A percentile compares a stretch with the other conserved stretches of the same genome.
phyloP scores from a whole-genome alignment of 2,113 vertebrate genomes.

The Parus major region DNA sequence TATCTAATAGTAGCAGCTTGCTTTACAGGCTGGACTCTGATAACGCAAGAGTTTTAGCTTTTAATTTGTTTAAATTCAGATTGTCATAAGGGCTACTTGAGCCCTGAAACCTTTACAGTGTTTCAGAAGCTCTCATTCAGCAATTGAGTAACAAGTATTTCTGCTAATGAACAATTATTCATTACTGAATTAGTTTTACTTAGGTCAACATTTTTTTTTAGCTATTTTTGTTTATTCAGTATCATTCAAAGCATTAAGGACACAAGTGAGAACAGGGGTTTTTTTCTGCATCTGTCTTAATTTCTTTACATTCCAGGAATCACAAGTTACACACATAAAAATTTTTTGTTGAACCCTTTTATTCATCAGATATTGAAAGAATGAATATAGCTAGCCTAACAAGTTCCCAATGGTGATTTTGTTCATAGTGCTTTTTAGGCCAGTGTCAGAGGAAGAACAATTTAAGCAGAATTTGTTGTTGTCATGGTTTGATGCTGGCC shows the following conservation, averaged over 20 bases:
- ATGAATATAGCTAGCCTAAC: background rate
- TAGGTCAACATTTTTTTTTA: background rate
- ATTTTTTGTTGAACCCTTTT: background rate
- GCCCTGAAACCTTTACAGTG: background rate
- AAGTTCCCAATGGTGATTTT: background rate
- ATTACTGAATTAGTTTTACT: background rate
- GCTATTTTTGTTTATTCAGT: background rate
- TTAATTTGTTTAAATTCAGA: background rate
- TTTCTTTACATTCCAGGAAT: background rate
- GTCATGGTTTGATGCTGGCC: background rate
- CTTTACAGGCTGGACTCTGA: background rate
- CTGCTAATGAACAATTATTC: background rate
- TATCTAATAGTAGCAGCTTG: background rate
- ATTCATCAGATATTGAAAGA: background rate
- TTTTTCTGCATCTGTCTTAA: background rate
- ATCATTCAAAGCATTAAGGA: background rate
- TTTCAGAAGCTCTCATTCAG: background rate
- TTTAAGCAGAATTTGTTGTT: background rate
- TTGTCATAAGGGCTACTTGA: background rate
- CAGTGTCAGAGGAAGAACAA: background rate
- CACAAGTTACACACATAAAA: background rate
- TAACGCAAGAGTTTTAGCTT: background rate
- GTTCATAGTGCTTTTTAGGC: background rate
- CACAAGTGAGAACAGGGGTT: background rate
- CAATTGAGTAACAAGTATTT: background rate